Percentiles rank a stretch among this genome's conserved stretches.
These are phyloP conservation scores for Macrotrachela quadricornifera DNA, from an alignment of 1,140 invertebrate species.

Conservation along the genomic window DNA sequence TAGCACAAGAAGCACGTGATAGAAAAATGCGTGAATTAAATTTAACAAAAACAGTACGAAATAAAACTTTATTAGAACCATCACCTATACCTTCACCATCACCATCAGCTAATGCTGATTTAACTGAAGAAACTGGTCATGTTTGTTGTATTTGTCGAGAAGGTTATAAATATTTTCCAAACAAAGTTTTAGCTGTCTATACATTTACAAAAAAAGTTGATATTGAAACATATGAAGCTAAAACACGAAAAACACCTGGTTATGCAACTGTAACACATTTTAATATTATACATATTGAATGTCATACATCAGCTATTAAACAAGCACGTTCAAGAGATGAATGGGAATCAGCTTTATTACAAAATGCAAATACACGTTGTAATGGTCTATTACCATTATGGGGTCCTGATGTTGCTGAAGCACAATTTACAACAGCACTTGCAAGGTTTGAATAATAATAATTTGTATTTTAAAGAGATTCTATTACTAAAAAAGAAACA, in stretches of 20 bases:
- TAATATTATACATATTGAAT: conserved; percentile 91
- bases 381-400: conserved; percentile 83
- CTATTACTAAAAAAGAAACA: no score
- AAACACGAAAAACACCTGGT: conserved; percentile 39
- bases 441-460: conserved; percentile 36
- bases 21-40: conserved; percentile 80
- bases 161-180: conserved; percentile 61
- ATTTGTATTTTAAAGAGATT: no score
- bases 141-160: conserved; percentile 93
- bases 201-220: conserved; percentile 85
- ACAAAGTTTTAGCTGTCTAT: conserved; percentile 58
- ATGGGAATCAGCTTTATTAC: conserved; percentile 86
- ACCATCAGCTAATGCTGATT: conserved; percentile 54
- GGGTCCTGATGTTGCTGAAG: conserved; percentile 73
- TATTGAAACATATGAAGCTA: conserved; percentile 75
- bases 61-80: no score
- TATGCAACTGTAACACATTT: conserved; percentile 92
- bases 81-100: conserved; percentile 24
- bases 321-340: conserved; percentile 47
- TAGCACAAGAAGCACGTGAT: conserved; percentile 89
- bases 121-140: conserved; percentile 79
- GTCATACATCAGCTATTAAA: conserved; percentile 81
- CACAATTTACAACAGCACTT: conserved; percentile 72
- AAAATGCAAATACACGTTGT: conserved; percentile 89
- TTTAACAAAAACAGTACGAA: conserved; percentile 39